Base-by-base conservation (phyloP, 2,113 vertebrate genomes). In the Taurulus bubalis region DNA sequence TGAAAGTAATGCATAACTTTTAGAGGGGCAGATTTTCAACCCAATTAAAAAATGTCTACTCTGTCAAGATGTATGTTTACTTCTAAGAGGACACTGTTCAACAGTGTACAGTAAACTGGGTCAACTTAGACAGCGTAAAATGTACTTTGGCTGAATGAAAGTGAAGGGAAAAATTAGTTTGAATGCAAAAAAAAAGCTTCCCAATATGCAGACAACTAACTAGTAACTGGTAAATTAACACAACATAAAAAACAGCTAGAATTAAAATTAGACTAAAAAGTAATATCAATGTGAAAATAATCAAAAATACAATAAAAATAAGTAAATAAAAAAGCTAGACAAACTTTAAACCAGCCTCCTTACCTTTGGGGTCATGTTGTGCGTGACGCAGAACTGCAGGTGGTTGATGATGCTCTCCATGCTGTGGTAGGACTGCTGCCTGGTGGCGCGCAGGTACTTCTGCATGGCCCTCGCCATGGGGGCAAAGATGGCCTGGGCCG, bases 401-500 rank as follows among this genome's bases (percentile, higher is more conserved):
- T 98, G 97, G 66, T 92, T 95, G 70, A 99, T 95, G 93, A 99
- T 99, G 95, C 96, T 98, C 95, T 99, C 97, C 98, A 99, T 99
- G 88, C 94, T 97, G 94, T 99, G 97, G 93, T 95, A 98, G 1
- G 96, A 96, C 93, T 99, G 97, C 91, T 99, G 98, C 85, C 97
- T 96, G 22, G 97, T 99, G 85, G 96, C 97, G 0, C 97, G 94
- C 6, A 99, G 95, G 94, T 98, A 99, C 66, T 99, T 99, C 95
- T 99, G 98, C 97, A 99, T 98, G 93, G 98, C 97, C 0, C 98
- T 92, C 0, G 98, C 98, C 97, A 99, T 98, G 69, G 98, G 98
- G 7, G 98, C 97, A 0, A 99, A 98, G 86, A 99, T 98, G 84
- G 98, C 98, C 79, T 99, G 98, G 0, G 97, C 97, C 0, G 97